Conservation (phyloP, 2,888 invertebrate genomes). For the Morinoia aosen region DNA sequence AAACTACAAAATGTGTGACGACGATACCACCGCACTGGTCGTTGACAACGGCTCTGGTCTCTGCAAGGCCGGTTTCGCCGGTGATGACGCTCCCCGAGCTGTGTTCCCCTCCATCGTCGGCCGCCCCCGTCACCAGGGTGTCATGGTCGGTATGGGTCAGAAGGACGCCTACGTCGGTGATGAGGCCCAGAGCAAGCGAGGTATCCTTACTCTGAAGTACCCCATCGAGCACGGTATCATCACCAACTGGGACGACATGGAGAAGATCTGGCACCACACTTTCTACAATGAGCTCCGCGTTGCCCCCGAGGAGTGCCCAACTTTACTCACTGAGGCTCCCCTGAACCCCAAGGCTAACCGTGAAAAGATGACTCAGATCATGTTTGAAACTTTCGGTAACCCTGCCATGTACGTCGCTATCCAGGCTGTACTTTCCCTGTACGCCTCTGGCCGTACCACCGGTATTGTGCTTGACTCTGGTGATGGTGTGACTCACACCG, state of each 20-base stretch:
- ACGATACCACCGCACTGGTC: conserved; percentile 57
- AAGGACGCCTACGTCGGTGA: conserved; percentile 97
- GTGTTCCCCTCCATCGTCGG: conserved; percentile 92
- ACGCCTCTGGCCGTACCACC: conserved; percentile 58
- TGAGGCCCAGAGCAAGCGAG: conserved; percentile 89
- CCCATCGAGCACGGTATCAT: conserved; percentile 76
- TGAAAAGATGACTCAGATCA: conserved; percentile 50
- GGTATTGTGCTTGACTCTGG: conserved; percentile 59
- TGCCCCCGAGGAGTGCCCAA: conserved; percentile 79
- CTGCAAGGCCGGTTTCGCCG: conserved; percentile 94
- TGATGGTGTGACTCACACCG: conserved; percentile 62
- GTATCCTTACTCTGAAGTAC: conserved; percentile 75
- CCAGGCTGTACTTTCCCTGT: conserved; percentile 56
- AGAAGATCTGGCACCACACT: conserved; percentile 99
- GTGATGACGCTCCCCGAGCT: conserved; percentile 89
- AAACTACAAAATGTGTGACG: conserved; percentile 43
- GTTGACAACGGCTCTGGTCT: conserved; percentile 90
- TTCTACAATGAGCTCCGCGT: conserved; percentile 98
- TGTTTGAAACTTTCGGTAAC: conserved; percentile 31
- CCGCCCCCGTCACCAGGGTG: conserved; percentile 84
- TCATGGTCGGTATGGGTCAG: conserved; percentile 98
- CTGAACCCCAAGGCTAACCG: background rate
- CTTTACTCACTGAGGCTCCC: conserved; percentile 77
- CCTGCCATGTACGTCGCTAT: conserved; percentile 56
- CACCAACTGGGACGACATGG: conserved; percentile 98